Evolutionary conservation across 2,113 vertebrate species (phyloP).

Genomic region (Lethenteron reissneri): DNA sequence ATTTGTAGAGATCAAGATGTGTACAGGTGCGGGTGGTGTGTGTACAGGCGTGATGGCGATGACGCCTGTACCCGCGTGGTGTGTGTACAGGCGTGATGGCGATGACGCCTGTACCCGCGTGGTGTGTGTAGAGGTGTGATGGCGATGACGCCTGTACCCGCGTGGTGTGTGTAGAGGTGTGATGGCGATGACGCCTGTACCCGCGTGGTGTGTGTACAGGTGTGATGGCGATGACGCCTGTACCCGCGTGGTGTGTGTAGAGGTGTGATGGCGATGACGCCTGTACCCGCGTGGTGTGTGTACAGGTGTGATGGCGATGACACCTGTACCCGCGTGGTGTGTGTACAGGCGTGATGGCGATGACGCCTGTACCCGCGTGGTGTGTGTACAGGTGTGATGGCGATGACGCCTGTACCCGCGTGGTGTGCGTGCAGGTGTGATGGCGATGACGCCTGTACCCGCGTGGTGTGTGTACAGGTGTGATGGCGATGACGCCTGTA

Average conservation of each 20-base stretch:
- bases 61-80: too few species aligned
- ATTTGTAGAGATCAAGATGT: too few species aligned
- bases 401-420: too few species aligned
- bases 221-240: too few species aligned
- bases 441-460: slow-evolving; percentile 20
- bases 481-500: too few species aligned
- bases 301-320: too few species aligned
- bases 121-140: neutral
- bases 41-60: too few species aligned
- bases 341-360: neutral
- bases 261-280: neutral
- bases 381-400: too few species aligned
- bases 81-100: neutral
- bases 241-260: neutral
- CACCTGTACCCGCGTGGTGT: too few species aligned
- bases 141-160: too few species aligned
- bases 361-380: slow-evolving; percentile 30
- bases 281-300: slow-evolving; percentile 31
- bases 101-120: slow-evolving; percentile 29
- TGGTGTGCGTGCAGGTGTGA: neutral
- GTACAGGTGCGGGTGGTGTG: too few species aligned
- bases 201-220: slow-evolving; percentile 22
- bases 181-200: slow-evolving; percentile 16
- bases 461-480: slow-evolving; percentile 18
- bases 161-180: neutral